Evolutionary conservation across 2,113 vertebrate species (phyloP).

Genomic region (Oostethus manadensis): DNA sequence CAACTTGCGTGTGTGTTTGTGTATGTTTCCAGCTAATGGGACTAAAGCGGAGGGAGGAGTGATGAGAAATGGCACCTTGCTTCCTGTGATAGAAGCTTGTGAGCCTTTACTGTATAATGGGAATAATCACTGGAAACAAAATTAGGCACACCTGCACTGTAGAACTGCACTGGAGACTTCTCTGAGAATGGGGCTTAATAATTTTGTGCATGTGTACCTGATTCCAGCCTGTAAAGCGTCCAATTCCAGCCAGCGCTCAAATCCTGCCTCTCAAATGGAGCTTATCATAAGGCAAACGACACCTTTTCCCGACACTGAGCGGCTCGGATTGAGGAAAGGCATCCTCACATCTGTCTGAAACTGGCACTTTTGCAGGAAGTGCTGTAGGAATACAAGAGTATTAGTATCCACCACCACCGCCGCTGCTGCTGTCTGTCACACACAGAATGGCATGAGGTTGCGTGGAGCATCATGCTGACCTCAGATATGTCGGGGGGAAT

Average conservation of each 20-base stretch:
- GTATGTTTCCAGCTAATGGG: not conserved
- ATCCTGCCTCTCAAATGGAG: not conserved
- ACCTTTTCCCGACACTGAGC: conserved; percentile 2
- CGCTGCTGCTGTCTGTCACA: conserved; percentile 33
- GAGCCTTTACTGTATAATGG: not conserved
- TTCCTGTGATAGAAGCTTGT: not conserved
- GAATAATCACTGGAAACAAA: not conserved
- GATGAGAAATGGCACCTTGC: not conserved
- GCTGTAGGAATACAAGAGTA: conserved; percentile 1
- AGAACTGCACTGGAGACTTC: not conserved
- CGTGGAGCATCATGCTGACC: conserved; percentile 7
- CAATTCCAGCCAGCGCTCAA: not conserved
- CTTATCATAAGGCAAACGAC: not conserved
- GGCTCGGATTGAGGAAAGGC: not conserved
- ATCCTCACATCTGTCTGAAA: conserved; percentile 4
- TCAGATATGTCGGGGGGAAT: conserved; percentile 5
- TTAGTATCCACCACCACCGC: not conserved
- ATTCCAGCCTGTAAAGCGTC: no score
- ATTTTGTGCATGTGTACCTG: no score
- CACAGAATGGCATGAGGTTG: conserved; percentile 25
- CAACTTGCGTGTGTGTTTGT: conserved; percentile 5
- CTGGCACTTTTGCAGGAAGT: conserved; percentile 7
- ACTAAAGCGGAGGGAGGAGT: no score
- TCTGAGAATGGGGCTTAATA: not conserved
- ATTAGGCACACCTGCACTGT: not conserved